Evolutionary conservation across 2,113 vertebrate species (phyloP), one percentile per base, ranked within the genome.

Genomic region (Sinocyclocheilus maitianheensis): DNA sequence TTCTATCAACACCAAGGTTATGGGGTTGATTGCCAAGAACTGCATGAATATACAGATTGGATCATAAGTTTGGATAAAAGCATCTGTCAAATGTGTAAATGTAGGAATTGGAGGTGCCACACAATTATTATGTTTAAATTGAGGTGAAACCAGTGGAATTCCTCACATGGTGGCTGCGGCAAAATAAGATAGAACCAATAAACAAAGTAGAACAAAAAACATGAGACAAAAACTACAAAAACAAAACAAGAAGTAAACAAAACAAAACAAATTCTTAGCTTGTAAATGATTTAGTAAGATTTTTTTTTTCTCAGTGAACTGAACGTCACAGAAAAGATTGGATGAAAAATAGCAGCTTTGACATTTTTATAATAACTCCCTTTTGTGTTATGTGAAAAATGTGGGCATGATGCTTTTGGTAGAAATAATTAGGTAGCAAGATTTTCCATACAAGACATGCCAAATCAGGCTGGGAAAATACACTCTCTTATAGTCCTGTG

Each of bases 401-500:
- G 71, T 43, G 3, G 37, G 20, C 20, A 43, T 43, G 37, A 43
- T 1, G 10, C 37, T 43, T 74, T 4, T n/a, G 10, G 4, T n/a
- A 74, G 37, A 43, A 69, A 22, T 43, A 74, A 74, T 22, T 74
- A 0, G 10, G 85, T 16, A 18, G 62, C 26, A 34, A 12, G 9
- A 48, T 22, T 74, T 82, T 84, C 8, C 34, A 46, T 22, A n/a
- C 10, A 77, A 22, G 1, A 10, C 8, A 69, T 18, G 4, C 16
- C 37, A 48, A 65, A 67, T 46, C 37, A 30, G 80, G 48, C 81
- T 63, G n/a, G 46, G 80, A 74, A 69, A 69, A 37, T 53, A 55
- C 43, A 2, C 3, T 30, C 37, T 67, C 80, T 30, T 82, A 34
- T 43, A 51, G 34, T 74, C 22, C 22, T 18, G 34, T n/a, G 63